Conservation (phyloP, 2,113 vertebrate genomes). For the Sphaerodactylus townsendi region DNA sequence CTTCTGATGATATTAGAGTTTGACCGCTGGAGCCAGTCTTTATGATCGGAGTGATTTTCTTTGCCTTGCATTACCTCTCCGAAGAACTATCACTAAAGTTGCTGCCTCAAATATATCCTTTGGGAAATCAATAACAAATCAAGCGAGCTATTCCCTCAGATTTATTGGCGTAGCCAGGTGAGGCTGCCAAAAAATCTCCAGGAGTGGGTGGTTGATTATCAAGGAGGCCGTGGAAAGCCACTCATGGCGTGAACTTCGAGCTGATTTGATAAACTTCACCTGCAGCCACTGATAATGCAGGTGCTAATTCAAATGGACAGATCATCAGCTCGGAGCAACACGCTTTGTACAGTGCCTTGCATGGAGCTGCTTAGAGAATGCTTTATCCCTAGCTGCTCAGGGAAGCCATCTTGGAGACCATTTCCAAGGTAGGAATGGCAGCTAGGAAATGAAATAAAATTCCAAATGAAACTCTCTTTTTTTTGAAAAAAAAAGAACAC, state of each 20-base stretch:
- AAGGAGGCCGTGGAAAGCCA: conserved; percentile 12
- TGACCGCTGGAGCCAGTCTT: conserved; percentile 15
- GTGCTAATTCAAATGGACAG: not conserved
- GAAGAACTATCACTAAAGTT: conserved; percentile 51
- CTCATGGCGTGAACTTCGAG: not conserved
- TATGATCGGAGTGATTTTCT: conserved; percentile 25
- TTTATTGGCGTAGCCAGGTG: conserved; percentile 54
- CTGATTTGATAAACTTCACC: conserved; percentile 13
- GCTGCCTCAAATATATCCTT: conserved; percentile 34
- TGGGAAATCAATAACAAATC: conserved; percentile 70
- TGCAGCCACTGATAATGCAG: not conserved
- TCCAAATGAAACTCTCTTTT: no score
- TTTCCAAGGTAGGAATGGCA: not conserved
- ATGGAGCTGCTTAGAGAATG: not conserved
- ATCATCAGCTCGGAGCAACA: not conserved
- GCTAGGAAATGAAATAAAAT: not conserved
- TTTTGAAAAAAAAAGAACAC: not conserved
- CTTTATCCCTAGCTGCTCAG: not conserved
- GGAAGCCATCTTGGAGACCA: no score
- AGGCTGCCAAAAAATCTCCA: conserved; percentile 56
- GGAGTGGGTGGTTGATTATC: conserved; percentile 39
- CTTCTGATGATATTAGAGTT: not conserved
- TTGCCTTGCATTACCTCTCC: conserved; percentile 22
- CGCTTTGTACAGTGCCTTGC: not conserved
- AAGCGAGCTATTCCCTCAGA: conserved; percentile 50